phyloP scores from a whole-genome alignment of 64 coral and sea anemone genomes.

The Acropora yongei region DNA sequence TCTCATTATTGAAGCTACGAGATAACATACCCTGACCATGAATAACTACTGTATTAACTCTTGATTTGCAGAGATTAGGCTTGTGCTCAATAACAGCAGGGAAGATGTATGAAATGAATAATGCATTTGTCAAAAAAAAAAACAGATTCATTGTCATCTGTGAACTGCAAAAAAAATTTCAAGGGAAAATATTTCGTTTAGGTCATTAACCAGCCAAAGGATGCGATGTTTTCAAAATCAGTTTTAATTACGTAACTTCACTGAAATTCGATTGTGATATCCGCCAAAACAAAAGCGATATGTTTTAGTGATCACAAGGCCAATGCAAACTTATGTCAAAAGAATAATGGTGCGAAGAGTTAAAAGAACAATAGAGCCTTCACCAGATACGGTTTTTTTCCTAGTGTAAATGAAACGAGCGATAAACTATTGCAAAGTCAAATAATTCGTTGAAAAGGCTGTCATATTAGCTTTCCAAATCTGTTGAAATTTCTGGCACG shows the following conservation, averaged over 20 bases:
- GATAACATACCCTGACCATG: neutral
- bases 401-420: neutral
- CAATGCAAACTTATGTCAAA: neutral
- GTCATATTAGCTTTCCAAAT: neutral
- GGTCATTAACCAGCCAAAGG: neutral
- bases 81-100: neutral
- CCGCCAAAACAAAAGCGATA: neutral
- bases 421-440: neutral
- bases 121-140: neutral
- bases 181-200: neutral
- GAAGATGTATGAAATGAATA: slow-evolving; percentile 4
- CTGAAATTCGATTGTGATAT: neutral
- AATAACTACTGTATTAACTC: neutral
- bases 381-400: neutral
- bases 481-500: neutral
- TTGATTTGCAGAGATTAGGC: neutral
- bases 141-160: neutral
- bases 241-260: neutral
- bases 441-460: neutral
- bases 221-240: no score
- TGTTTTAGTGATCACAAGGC: neutral
- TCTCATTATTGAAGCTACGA: neutral
- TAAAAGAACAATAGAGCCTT: neutral
- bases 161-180: neutral
- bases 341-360: neutral